Evolutionary conservation across 2,888 invertebrate species (phyloP).

Genomic region (Selenia dentaria): DNA sequence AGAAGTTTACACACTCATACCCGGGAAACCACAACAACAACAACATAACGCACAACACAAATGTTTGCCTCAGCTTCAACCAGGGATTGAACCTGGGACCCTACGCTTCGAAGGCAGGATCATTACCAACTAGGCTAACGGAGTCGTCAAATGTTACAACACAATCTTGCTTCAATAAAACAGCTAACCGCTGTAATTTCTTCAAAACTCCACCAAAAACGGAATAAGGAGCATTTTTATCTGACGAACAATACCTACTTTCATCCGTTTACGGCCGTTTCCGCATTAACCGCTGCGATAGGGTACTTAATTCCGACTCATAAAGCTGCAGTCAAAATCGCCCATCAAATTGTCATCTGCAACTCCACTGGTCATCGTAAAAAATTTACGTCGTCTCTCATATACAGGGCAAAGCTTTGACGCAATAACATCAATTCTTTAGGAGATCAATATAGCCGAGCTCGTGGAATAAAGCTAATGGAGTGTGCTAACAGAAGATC

Average conservation of each 20-base stretch:
- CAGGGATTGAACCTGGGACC: too few relatives aligned
- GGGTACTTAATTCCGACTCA: conserved; percentile 41
- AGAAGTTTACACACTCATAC: too few relatives aligned
- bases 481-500: conserved; percentile 24
- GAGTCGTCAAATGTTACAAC: too few relatives aligned
- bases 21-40: too few relatives aligned
- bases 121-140: too few relatives aligned
- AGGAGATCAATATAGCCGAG: conserved; percentile 2
- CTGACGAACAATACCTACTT: conserved; percentile 18
- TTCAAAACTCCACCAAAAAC: conserved; percentile 6
- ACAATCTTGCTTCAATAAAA: too few relatives aligned
- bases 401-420: conserved; percentile 23
- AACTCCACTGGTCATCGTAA: conserved; percentile 44
- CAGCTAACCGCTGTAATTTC: too few relatives aligned
- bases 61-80: too few relatives aligned
- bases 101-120: too few relatives aligned
- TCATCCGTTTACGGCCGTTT: conserved; percentile 24
- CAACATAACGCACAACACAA: too few relatives aligned
- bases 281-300: conserved; percentile 33
- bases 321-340: conserved; percentile 43
- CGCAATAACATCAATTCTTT: conserved; percentile 7
- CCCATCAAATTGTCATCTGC: conserved; percentile 38
- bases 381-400: conserved; percentile 33
- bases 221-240: conserved; percentile 10
- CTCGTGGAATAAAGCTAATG: conserved; percentile 23